Base-by-base conservation (phyloP, 92 coral and sea anemone genomes). In the Micromussa lordhowensis region DNA sequence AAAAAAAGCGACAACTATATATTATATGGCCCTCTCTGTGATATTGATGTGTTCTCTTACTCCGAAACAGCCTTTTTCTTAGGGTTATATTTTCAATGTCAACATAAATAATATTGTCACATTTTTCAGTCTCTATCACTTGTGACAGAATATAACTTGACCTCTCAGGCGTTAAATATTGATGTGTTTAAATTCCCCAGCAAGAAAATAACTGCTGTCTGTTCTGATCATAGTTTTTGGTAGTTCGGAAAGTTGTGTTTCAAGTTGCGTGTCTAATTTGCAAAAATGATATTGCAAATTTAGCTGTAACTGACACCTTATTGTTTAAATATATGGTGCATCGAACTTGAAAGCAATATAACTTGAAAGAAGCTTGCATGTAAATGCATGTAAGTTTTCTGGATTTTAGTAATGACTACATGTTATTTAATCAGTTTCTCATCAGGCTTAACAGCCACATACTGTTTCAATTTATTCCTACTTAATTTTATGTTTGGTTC, bases 61-160 rank as follows among this genome's bases (percentile, higher is more conserved):
- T 64, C 5, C 14, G 51, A 44, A 44, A 53, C 16, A 13, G 13
- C 21, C n/a, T n/a, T 21, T 54, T 80, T 79, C 21, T 28, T 51
- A 26, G 31, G 68, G 83, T 79, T 79, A 30, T 29, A 58, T 57
- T 55, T 79, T 58, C 10, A 32, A 58, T 80, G 83, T 80, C 71
- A 58, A 61, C 83, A 22, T 59, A 80, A 80, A 80, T 80, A 21
- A 79, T 30, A 80, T 58, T 80, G 54, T 57, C 83, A 61, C 59
- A 12, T 21, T 58, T 58, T 80, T 36, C 28, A 49, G 32, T 22
- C 83, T 12, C 35, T 0, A 13, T 29, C 31, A 80, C 54, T 80
- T 61, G 40, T 80, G 83, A 51, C 81, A 77, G 81, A 49, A 53
- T 49, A 78, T 53, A 78, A 49, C 31, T 78, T 78, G 82, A 78